A percentile compares a stretch with the other conserved stretches of the same genome.
Conservation (phyloP, 2,113 vertebrate genomes). For the Chrysochloris asiatica region DNA sequence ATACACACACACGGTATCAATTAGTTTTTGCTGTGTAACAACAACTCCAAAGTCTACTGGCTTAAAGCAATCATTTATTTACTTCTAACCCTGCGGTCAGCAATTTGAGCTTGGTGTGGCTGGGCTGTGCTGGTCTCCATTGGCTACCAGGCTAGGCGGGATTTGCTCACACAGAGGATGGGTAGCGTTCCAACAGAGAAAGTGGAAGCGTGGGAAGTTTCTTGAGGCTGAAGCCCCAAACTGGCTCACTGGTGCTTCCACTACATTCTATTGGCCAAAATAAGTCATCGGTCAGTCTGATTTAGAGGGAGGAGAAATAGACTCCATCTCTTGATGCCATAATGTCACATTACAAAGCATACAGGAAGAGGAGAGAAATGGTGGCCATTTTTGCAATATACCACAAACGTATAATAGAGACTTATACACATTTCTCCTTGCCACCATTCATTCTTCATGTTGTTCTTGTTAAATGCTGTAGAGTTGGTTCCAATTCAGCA, state of each 20-base stretch:
- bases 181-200: too few species aligned
- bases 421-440: accelerated
- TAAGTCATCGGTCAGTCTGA: neutral
- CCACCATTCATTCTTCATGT: too few species aligned
- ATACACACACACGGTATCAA: neutral
- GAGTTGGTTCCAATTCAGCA: too few species aligned
- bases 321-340: neutral
- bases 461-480: too few species aligned
- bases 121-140: neutral
- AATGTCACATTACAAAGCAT: neutral
- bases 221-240: neutral
- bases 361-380: neutral
- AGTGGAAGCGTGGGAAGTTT: neutral
- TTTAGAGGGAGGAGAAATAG: neutral
- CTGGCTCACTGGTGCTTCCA: too few species aligned
- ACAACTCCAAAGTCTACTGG: neutral
- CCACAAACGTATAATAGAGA: neutral
- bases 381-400: neutral
- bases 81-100: neutral
- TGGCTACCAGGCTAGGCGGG: neutral
- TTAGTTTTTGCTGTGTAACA: conserved; percentile 28
- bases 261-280: neutral
- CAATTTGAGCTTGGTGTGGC: neutral
- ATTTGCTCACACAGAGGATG: neutral
- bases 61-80: neutral